These are phyloP conservation scores for Lasioglossum albipes DNA, from an alignment of 1,140 invertebrate species.

Conservation along the genomic window DNA sequence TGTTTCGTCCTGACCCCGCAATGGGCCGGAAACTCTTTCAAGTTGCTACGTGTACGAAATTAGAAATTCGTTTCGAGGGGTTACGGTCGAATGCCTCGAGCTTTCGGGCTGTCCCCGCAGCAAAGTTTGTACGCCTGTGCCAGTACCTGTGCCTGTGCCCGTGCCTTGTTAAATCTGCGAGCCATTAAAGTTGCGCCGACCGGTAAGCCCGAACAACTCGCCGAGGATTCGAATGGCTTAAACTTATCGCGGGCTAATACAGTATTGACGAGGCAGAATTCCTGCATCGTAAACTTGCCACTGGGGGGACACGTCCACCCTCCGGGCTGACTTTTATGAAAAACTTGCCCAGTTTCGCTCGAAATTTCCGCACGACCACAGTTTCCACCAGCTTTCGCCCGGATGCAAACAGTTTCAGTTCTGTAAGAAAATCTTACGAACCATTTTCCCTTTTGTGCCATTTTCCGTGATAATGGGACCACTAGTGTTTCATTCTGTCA, in stretches of 20 bases:
- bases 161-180: constrained; percentile 58
- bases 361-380: constrained; percentile 32
- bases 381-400: background rate
- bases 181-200: constrained; percentile 56
- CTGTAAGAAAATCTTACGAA: background rate
- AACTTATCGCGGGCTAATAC: constrained; percentile 61
- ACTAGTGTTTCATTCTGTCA: too few species aligned
- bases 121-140: constrained; percentile 45
- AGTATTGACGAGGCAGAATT: constrained; percentile 56
- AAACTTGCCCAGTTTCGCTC: constrained; percentile 33
- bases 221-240: constrained; percentile 59
- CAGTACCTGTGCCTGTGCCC: background rate
- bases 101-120: constrained; percentile 48
- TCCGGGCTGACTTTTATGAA: background rate
- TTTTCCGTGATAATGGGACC: background rate
- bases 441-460: too few species aligned
- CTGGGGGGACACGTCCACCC: background rate
- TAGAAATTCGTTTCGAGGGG: constrained; percentile 46
- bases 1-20: constrained; percentile 1
- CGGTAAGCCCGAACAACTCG: constrained; percentile 51
- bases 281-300: constrained; percentile 35
- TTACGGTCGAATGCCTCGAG: constrained; percentile 31
- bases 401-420: background rate
- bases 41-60: constrained; percentile 54
- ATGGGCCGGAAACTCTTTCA: constrained; percentile 34